A percentile compares a stretch with the other conserved stretches of the same genome.
Conservation (phyloP, 2,113 vertebrate genomes). For the Larimichthys polyactis region DNA sequence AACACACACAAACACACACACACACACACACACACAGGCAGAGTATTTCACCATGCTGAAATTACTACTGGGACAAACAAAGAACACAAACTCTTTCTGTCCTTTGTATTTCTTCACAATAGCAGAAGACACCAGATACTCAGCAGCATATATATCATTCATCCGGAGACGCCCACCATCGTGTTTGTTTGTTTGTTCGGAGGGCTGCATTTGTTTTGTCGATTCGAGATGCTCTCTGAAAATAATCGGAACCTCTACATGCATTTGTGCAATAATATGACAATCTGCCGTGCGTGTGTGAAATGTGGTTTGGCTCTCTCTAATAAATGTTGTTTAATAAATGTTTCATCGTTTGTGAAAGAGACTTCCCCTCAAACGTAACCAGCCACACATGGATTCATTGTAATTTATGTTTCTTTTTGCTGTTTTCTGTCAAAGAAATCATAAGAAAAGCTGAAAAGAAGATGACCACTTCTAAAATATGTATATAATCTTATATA, state of each 20-base stretch:
- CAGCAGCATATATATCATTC: background rate
- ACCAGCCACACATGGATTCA: background rate
- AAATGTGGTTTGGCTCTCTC: no score
- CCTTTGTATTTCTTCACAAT: constrained; percentile 3
- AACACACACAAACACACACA: background rate
- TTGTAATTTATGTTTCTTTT: background rate
- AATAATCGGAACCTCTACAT: background rate
- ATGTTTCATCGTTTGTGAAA: background rate
- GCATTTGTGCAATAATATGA: background rate
- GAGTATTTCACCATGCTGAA: constrained; percentile 16
- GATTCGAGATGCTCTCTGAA: background rate
- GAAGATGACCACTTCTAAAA: background rate
- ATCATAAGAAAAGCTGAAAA: background rate
- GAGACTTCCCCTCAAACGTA: background rate
- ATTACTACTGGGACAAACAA: constrained; percentile 3
- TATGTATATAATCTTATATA: background rate
- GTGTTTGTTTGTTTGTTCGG: background rate
- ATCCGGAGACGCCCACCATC: background rate
- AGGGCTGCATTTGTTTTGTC: background rate
- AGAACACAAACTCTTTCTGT: background rate
- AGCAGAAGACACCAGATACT: background rate
- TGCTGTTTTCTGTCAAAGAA: background rate
- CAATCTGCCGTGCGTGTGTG: background rate
- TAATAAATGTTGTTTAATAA: background rate
- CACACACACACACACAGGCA: background rate